Conservation (phyloP, 2,797 vertebrate genomes). For the Nannoperca australis region DNA sequence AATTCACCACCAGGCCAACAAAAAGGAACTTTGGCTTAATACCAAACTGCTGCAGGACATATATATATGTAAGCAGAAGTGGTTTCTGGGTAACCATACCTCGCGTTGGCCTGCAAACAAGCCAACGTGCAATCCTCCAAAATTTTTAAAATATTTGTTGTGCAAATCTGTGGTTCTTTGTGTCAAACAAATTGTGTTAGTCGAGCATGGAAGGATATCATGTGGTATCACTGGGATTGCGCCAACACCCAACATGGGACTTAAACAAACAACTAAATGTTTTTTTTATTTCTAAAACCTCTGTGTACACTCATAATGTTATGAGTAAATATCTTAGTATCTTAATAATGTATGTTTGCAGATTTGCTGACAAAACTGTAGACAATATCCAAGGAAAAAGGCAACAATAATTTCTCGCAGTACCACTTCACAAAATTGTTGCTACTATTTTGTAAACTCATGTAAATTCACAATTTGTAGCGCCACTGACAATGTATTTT, state of each 20-base stretch:
- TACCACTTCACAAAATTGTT: not conserved
- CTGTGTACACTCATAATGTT: not conserved
- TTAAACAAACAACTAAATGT: constrained; percentile 23
- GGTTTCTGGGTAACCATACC: constrained; percentile 47
- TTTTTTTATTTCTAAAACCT: not conserved
- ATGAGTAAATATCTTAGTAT: not conserved
- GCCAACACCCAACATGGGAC: constrained; percentile 1
- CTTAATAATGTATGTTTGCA: not conserved
- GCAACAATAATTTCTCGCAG: not conserved
- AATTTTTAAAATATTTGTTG: constrained; percentile 46
- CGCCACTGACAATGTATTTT: constrained; percentile 3
- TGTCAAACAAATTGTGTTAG: constrained; percentile 41
- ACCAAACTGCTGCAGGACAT: constrained; percentile 11
- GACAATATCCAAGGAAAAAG: not conserved
- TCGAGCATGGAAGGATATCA: constrained; percentile 6
- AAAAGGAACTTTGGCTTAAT: not conserved
- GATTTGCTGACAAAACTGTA: no score
- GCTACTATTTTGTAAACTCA: not conserved
- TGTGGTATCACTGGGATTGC: constrained; percentile 15
- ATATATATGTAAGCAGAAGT: constrained; percentile 25
- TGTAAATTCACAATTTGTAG: constrained; percentile 5
- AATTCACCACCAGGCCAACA: not conserved
- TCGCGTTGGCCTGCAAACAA: constrained; percentile 16
- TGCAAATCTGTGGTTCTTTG: constrained; percentile 54
- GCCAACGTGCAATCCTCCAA: constrained; percentile 35